Conservation (phyloP, 2,888 invertebrate species). For the Incurvaria masculella region DNA sequence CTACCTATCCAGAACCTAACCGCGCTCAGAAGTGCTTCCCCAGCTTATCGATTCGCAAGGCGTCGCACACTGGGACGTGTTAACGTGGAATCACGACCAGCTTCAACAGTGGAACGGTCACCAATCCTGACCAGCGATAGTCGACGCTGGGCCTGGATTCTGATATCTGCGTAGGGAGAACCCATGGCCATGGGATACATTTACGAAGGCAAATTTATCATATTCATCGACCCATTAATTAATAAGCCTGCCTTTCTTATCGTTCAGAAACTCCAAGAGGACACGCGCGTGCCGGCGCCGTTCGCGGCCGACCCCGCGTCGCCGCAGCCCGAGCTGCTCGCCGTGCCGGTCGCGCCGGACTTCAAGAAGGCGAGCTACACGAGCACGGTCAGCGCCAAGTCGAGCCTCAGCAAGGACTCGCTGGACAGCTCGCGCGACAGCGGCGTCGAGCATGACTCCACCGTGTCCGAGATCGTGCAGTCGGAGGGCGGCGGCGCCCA, state of each 20-base stretch:
- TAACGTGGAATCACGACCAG: not conserved
- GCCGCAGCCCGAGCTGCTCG: slow-evolving; percentile 19
- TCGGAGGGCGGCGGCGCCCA: slow-evolving; percentile 20
- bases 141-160: too few species aligned
- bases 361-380: slow-evolving; percentile 32
- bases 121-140: slow-evolving; percentile 1
- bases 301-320: slow-evolving; percentile 15
- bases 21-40: too few species aligned
- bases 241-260: slow-evolving; percentile 11
- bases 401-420: slow-evolving; percentile 26
- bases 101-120: too few species aligned
- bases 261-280: slow-evolving; percentile 30
- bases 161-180: slow-evolving; percentile 21
- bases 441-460: slow-evolving; percentile 23
- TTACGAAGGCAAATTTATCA: slow-evolving; percentile 20
- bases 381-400: slow-evolving; percentile 31
- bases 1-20: too few species aligned
- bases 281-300: slow-evolving; percentile 15
- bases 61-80: not conserved
- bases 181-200: slow-evolving; percentile 22
- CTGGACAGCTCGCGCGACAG: slow-evolving; percentile 26
- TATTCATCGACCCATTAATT: not conserved
- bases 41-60: too few species aligned
- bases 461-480: slow-evolving; percentile 35
- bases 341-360: slow-evolving; percentile 20